Evolutionary conservation across 2,113 vertebrate species (phyloP).

Genomic region (Sialia sialis): DNA sequence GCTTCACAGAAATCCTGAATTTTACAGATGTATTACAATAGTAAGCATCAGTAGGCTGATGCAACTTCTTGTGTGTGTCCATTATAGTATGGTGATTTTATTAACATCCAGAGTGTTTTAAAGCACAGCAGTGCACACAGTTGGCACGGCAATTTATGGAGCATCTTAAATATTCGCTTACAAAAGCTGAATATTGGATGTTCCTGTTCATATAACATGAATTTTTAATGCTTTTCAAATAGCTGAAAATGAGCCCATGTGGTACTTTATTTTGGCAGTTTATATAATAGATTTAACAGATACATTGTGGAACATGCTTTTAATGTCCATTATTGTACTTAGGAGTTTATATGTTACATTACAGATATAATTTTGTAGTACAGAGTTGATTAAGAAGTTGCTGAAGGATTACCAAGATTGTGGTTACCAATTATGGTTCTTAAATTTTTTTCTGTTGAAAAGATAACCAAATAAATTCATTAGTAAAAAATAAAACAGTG

Average conservation of each 20-base stretch:
- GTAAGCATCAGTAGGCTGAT: not conserved
- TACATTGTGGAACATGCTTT: not conserved
- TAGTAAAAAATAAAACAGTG: not conserved
- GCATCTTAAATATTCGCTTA: not conserved
- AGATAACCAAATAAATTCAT: not conserved
- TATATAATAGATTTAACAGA: conserved; percentile 13
- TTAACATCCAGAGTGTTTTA: not conserved
- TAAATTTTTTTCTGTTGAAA: not conserved
- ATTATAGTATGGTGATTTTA: not conserved
- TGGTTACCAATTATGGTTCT: not conserved
- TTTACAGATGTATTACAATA: not conserved
- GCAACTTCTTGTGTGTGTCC: not conserved
- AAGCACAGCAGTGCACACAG: not conserved
- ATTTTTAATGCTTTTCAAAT: conserved; percentile 36
- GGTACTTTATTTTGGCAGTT: conserved; percentile 19
- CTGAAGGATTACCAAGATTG: not conserved
- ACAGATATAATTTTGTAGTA: not conserved
- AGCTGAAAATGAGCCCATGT: conserved; percentile 12
- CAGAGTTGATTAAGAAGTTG: not conserved
- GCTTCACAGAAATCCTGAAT: not conserved
- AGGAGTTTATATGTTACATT: not conserved
- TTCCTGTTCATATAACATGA: not conserved
- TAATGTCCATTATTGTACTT: conserved; percentile 26
- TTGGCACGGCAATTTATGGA: not conserved
- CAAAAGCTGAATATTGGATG: not conserved